A percentile compares a stretch with the other conserved stretches of the same genome.
phyloP scores from a whole-genome alignment of 2,888 invertebrate genomes.

The Dasysyrphus tricinctus region DNA sequence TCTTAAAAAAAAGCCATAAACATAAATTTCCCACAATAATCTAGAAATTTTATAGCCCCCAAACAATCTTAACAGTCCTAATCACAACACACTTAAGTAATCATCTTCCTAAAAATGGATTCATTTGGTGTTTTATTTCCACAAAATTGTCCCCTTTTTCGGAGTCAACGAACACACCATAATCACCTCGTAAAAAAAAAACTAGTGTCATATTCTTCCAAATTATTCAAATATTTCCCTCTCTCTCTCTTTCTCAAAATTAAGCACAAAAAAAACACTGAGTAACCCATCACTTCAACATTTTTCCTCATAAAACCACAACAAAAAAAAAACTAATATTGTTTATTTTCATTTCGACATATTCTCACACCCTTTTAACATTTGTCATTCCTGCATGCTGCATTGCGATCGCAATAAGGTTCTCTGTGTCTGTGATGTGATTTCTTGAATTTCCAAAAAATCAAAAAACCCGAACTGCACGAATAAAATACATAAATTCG shows the following conservation, averaged over 20 bases:
- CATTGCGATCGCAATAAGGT: conserved; percentile 2
- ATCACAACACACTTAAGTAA: conserved; percentile 8
- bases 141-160: not conserved
- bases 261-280: conserved; percentile 17
- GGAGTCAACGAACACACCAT: not conserved
- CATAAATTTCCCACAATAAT: conserved; percentile 28
- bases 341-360: conserved; percentile 66
- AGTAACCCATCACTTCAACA: conserved; percentile 5
- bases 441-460: conserved; percentile 9
- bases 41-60: not conserved
- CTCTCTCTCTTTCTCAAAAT: not conserved
- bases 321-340: conserved; percentile 8
- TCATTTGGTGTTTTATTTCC: conserved; percentile 20
- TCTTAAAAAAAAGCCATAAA: not conserved
- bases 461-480: conserved; percentile 14
- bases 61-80: not conserved
- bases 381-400: conserved; percentile 32
- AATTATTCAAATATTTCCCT: conserved; percentile 38
- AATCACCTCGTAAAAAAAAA: conserved; percentile 55
- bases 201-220: not conserved
- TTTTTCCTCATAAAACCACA: conserved; percentile 39
- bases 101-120: conserved; percentile 13
- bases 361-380: conserved; percentile 62
- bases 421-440: conserved; percentile 2
- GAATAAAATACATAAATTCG: conserved; percentile 31